phyloP scores from a whole-genome alignment of 2,113 vertebrate species.

The Falcunculus frontatus region DNA sequence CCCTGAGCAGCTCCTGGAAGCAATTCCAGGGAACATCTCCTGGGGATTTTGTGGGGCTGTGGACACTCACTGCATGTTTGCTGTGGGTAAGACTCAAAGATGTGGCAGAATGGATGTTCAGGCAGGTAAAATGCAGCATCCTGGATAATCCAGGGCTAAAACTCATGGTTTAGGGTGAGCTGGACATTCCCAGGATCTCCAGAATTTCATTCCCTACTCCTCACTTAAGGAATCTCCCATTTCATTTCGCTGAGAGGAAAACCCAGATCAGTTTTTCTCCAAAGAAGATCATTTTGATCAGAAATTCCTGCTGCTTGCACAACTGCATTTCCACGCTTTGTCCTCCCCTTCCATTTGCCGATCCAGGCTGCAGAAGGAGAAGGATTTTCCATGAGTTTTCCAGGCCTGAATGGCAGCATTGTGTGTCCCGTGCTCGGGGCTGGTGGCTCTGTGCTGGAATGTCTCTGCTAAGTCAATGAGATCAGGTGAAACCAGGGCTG shows the following conservation, averaged over 20 bases:
- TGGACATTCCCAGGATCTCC: background rate
- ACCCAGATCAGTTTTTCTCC: fast-evolving
- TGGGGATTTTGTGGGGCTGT: background rate
- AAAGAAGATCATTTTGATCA: background rate
- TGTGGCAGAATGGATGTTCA: fast-evolving
- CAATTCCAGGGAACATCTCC: background rate
- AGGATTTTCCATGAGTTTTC: background rate
- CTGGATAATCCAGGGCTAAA: background rate
- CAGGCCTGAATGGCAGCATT: background rate
- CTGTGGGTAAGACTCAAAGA: background rate
- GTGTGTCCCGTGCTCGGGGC: background rate
- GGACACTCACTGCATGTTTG: fast-evolving
- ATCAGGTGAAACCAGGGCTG: background rate
- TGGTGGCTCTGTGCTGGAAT: background rate
- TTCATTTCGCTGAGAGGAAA: background rate
- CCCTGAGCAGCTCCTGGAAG: background rate
- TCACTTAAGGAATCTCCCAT: fast-evolving
- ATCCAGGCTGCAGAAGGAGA: background rate
- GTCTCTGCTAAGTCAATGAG: background rate
- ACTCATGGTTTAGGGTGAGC: background rate
- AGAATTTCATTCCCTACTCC: fast-evolving
- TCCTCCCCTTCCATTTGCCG: background rate
- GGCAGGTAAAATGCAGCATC: background rate
- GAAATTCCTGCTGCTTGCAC: fast-evolving
- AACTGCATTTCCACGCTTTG: fast-evolving